Evolutionary conservation across 1,140 invertebrate species (phyloP).

Genomic region (Camponotus vicinus): DNA sequence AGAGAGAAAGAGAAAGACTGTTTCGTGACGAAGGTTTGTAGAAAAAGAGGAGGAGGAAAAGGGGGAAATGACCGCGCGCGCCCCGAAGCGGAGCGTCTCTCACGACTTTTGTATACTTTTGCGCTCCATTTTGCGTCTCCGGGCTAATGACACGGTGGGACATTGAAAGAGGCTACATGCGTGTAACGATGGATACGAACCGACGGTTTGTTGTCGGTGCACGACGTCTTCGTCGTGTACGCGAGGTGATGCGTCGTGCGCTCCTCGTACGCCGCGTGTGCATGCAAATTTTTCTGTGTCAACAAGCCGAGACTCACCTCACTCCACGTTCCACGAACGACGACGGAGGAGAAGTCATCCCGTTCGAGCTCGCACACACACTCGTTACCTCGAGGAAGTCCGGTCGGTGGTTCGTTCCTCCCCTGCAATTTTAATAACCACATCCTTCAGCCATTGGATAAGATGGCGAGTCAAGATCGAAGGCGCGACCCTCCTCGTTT

Average conservation of each 20-base stretch:
- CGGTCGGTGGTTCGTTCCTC: slow-evolving; percentile 79
- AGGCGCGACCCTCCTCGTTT: slow-evolving; percentile 51
- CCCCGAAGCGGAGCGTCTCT: slow-evolving; percentile 41
- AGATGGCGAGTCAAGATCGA: slow-evolving; percentile 80
- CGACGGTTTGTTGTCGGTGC: neutral
- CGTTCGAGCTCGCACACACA: slow-evolving; percentile 28
- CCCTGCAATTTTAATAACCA: slow-evolving; percentile 85
- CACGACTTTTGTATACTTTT: slow-evolving; percentile 64
- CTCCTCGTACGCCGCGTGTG: neutral
- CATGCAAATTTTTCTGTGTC: slow-evolving; percentile 79
- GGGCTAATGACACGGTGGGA: slow-evolving; percentile 61
- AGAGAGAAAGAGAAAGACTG: neutral
- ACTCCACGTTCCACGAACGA: neutral
- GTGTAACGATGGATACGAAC: slow-evolving; percentile 21
- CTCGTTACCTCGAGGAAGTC: slow-evolving; percentile 81
- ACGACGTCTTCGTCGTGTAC: slow-evolving; percentile 2
- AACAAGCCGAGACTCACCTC: slow-evolving; percentile 74
- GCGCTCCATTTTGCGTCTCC: slow-evolving; percentile 59
- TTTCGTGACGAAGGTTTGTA: slow-evolving; percentile 46
- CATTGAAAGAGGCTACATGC: slow-evolving; percentile 52
- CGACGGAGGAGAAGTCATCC: slow-evolving; percentile 6
- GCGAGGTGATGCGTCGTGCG: neutral
- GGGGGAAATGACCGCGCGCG: slow-evolving; percentile 27
- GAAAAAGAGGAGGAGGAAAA: slow-evolving; percentile 35
- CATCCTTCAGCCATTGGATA: slow-evolving; percentile 83